Base-by-base conservation (phyloP, 2,113 vertebrate genomes). In the Theristicus caerulescens region DNA sequence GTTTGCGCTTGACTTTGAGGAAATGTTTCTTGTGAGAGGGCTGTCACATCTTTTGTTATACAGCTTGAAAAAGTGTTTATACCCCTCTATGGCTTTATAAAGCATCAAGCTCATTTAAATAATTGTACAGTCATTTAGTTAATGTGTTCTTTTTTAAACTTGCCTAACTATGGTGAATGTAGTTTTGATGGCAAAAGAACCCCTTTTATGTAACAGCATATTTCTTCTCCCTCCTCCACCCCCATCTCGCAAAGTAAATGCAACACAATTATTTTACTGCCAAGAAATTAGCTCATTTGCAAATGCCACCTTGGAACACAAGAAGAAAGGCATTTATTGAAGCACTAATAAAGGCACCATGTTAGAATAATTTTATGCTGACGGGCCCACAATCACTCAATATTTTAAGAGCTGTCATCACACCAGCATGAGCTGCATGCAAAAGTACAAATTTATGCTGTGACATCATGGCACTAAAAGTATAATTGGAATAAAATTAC, bases 331-430 rank as follows among this genome's bases (percentile, higher is more conserved):
- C 98, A 98, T 98, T 98, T 98, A 98, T 98, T 98, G 98, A 98
- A 98, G 98, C 97, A 98, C 96, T 98, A 98, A 98, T 98, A 98
- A 98, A 98, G 97, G 98, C 97, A 98, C 98, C 93, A 94, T 98
- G 98, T 98, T 98, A 98, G 98, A 98, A 98, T 98, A 98, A 98
- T 98, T 98, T 98, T 98, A 98, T 98, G 98, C 98, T 98, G 98
- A 98, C 96, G 98, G 98, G 97, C 93, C 97, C 97, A 98, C 97
- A 98, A 98, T 98, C 97, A 97, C 97, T 98, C 97, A 98, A 98
- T 98, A 98, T 98, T 98, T 98, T 98, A 98, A 98, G 97, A 98
- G 97, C 98, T 98, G 98, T 98, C 98, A 98, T 98, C 98, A 98
- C 97, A 98, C 97, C 98, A 98, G 97, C 98, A 98, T 98, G 98